Evolutionary conservation across 2,888 invertebrate species (phyloP).

Genomic region (Noctua janthina): DNA sequence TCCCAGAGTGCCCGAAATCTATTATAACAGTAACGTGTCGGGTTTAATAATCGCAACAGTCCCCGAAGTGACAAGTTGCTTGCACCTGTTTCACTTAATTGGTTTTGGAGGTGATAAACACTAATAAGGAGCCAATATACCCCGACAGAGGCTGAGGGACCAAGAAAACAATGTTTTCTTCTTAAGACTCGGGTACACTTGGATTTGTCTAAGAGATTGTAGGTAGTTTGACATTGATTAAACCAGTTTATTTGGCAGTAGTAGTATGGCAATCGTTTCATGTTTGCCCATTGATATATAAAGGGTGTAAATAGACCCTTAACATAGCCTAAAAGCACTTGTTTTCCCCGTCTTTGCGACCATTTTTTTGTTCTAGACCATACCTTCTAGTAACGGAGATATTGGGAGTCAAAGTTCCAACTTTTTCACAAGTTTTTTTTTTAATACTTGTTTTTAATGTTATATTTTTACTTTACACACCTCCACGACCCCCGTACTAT

Average conservation of each 20-base stretch:
- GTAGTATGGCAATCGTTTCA: neutral
- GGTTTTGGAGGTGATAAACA: conserved; percentile 64
- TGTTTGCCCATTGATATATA: too few species aligned
- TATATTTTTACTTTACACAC: too few species aligned
- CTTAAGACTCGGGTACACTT: conserved; percentile 7
- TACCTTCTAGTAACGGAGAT: too few species aligned
- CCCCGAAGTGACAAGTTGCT: conserved; percentile 59
- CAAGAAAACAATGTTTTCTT: conserved; percentile 53
- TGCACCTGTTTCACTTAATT: conserved; percentile 66
- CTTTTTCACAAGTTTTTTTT: too few species aligned
- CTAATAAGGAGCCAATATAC: conserved; percentile 63
- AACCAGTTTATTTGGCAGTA: neutral
- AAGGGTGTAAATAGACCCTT: too few species aligned
- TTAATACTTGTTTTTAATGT: too few species aligned
- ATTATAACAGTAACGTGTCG: conserved; percentile 58
- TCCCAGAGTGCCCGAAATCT: conserved; percentile 56
- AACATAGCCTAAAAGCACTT: too few species aligned
- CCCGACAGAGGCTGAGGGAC: conserved; percentile 36
- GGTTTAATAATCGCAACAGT: conserved; percentile 61
- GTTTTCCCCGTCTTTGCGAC: too few species aligned
- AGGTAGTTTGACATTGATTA: conserved; percentile 3
- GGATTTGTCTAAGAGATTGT: conserved; percentile 22
- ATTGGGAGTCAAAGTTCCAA: too few species aligned
- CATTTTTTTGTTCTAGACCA: too few species aligned
- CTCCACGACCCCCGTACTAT: too few species aligned